Percentiles rank a stretch among this genome's conserved stretches.
Evolutionary conservation across 2,113 vertebrate genomes (phyloP).

Genomic region (Micromys minutus): DNA sequence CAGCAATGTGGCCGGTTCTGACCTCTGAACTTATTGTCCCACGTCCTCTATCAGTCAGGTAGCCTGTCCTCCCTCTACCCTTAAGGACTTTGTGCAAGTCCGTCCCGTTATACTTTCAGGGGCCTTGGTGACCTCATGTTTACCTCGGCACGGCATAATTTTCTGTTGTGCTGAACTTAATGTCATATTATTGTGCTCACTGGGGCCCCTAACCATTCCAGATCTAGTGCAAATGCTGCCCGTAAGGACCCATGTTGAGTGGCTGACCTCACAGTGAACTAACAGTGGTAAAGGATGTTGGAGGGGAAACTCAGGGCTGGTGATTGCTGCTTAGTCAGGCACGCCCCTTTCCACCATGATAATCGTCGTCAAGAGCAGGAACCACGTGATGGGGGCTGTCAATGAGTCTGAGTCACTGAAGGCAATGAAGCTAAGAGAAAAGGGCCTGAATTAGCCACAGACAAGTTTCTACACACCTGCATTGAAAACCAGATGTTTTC

Average conservation of each 20-base stretch:
- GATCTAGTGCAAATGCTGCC: not conserved
- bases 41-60: not conserved
- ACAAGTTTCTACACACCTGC: not conserved
- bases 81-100: not conserved
- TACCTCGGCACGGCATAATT: not conserved
- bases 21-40: not conserved
- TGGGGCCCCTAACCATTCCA: not conserved
- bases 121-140: rapidly evolving
- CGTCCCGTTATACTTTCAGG: not conserved
- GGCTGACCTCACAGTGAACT: no score
- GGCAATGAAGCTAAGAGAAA: no score
- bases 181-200: not conserved
- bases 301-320: not conserved
- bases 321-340: not conserved
- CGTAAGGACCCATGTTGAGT: not conserved
- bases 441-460: no score
- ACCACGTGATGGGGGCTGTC: not conserved
- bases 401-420: not conserved
- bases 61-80: not conserved
- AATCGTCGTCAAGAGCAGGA: not conserved
- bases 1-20: not conserved
- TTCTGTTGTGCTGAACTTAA: not conserved
- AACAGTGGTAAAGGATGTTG: not conserved
- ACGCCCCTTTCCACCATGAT: not conserved
- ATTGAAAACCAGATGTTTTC: not conserved